Evolutionary conservation across 2,113 vertebrate species (phyloP).

Genomic region (Epinephelus lanceolatus): DNA sequence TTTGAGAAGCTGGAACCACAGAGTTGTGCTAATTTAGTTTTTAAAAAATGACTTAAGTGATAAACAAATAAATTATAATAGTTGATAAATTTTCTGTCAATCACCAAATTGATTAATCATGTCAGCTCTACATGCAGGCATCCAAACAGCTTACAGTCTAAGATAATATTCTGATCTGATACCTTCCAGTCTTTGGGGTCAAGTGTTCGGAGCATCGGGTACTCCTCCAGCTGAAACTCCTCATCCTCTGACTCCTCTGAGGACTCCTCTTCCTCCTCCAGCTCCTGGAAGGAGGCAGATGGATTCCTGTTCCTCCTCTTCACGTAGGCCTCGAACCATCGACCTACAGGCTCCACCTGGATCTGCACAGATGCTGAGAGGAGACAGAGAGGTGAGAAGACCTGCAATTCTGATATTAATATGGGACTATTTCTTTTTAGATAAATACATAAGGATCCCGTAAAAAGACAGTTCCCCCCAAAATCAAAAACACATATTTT

Average conservation of each 20-base stretch:
- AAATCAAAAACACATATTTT: too few relatives aligned
- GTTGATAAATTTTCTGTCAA: too few relatives aligned
- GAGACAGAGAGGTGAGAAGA: not conserved
- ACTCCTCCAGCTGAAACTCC: slow-evolving; percentile 95
- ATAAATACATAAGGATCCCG: not conserved
- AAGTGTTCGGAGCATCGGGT: slow-evolving; percentile 94
- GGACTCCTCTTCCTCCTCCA: slow-evolving; percentile 95
- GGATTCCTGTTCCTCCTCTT: slow-evolving; percentile 94
- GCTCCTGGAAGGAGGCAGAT: slow-evolving; percentile 97
- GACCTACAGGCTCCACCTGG: slow-evolving; percentile 96
- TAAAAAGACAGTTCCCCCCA: not conserved
- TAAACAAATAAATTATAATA: too few relatives aligned
- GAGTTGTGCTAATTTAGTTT: accelerated
- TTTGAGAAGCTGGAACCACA: too few relatives aligned
- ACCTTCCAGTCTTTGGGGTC: slow-evolving; percentile 99
- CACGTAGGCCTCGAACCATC: slow-evolving; percentile 98
- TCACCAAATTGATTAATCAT: not conserved
- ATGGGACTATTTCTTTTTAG: not conserved
- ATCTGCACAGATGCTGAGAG: slow-evolving; percentile 90
- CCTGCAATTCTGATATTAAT: not conserved
- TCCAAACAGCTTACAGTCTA: too few relatives aligned
- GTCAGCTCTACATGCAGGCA: not conserved
- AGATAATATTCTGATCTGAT: not conserved
- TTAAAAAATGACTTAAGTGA: too few relatives aligned
- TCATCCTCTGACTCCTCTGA: slow-evolving; percentile 97